Evolutionary conservation across 1,140 invertebrate genomes (phyloP).

Genomic region (Acromyrmex charruanus): DNA sequence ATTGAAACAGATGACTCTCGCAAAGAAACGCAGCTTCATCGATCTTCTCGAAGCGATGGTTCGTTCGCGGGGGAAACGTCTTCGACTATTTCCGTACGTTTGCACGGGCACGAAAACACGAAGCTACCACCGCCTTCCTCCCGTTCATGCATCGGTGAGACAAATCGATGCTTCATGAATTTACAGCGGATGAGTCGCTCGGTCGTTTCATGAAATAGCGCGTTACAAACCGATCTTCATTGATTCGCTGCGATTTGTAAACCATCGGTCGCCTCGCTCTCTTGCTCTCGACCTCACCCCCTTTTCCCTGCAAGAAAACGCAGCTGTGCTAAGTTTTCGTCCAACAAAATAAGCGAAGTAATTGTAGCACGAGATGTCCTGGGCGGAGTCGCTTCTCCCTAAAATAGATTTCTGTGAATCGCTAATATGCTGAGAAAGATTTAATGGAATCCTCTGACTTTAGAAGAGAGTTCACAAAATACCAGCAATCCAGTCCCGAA

Average conservation of each 20-base stretch:
- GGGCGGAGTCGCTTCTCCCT: slow-evolving; percentile 48
- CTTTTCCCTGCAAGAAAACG: background rate
- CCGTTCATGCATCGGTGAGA: slow-evolving; percentile 24
- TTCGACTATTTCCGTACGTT: slow-evolving; percentile 50
- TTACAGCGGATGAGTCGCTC: slow-evolving; percentile 65
- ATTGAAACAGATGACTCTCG: slow-evolving; percentile 43
- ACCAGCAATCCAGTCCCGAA: background rate
- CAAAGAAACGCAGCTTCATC: slow-evolving; percentile 43
- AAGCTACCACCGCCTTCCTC: background rate
- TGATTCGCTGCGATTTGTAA: slow-evolving; percentile 72
- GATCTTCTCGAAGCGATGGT: slow-evolving; percentile 23
- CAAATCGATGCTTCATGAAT: slow-evolving; percentile 72
- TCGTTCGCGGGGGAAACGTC: slow-evolving; percentile 2
- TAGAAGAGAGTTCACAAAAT: slow-evolving; percentile 25
- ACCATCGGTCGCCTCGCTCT: background rate
- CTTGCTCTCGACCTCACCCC: background rate
- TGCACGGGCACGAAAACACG: slow-evolving; percentile 42
- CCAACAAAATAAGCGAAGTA: slow-evolving; percentile 57
- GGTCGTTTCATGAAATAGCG: slow-evolving; percentile 64
- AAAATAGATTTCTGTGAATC: slow-evolving; percentile 45
- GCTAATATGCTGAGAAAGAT: slow-evolving; percentile 56
- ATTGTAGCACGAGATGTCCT: slow-evolving; percentile 50
- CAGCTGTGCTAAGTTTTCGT: slow-evolving; percentile 41
- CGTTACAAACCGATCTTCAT: slow-evolving; percentile 65
- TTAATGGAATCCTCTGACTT: slow-evolving; percentile 39